Conservation (phyloP, 2,888 invertebrate species). For the Chymomyza procnemis region DNA sequence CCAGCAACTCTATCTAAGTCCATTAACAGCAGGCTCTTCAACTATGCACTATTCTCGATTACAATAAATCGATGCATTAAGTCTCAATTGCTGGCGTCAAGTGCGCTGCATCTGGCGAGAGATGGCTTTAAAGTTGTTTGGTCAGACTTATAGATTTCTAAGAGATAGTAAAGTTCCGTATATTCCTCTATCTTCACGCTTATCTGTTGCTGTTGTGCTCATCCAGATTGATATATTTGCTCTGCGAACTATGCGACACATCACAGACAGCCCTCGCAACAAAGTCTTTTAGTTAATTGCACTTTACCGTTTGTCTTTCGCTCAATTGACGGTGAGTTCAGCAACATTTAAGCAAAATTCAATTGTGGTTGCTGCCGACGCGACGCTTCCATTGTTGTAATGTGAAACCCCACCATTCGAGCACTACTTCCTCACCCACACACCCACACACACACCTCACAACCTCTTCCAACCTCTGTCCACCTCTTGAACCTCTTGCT, state of each 20-base stretch:
- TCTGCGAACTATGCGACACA: no score
- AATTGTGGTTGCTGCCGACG: slow-evolving; percentile 53
- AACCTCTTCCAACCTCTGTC: slow-evolving; percentile 12
- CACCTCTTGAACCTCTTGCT: no score
- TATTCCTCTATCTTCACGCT: no score
- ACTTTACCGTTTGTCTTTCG: slow-evolving; percentile 22
- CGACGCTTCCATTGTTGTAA: slow-evolving; percentile 26
- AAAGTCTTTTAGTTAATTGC: slow-evolving; percentile 12
- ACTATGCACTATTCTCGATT: neutral
- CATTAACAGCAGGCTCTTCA: neutral
- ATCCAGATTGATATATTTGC: no score
- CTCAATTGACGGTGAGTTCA: slow-evolving; percentile 22
- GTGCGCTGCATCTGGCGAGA: no score
- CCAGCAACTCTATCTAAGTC: no score
- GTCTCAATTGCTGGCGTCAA: no score
- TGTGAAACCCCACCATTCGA: slow-evolving; percentile 44
- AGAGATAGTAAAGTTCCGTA: no score
- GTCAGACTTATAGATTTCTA: no score
- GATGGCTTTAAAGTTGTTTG: no score
- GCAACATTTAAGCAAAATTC: slow-evolving; percentile 31
- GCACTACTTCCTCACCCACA: neutral
- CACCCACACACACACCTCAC: no score
- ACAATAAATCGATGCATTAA: neutral
- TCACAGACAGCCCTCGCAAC: neutral
- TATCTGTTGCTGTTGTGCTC: no score